Conservation (phyloP, 92 coral and sea anemone genomes). For the Actinernus sp. region DNA sequence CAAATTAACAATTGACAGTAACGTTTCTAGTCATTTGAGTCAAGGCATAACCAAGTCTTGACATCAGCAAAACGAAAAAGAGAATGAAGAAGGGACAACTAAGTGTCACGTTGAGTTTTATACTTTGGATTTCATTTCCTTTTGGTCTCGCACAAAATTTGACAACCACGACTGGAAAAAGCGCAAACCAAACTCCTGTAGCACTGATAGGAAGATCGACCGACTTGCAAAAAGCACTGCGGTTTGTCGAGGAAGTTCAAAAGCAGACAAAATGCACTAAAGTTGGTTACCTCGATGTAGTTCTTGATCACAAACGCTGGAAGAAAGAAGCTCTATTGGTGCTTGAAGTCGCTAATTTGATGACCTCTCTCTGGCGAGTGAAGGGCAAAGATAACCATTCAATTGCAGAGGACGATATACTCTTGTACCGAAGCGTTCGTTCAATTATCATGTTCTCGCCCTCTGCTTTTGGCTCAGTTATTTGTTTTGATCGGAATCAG, state of each 20-base stretch:
- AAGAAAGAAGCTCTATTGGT: constrained; percentile 63
- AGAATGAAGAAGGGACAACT: too few species aligned
- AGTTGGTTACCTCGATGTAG: constrained; percentile 29
- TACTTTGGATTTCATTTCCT: too few species aligned
- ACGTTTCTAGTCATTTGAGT: too few species aligned
- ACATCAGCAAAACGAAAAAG: too few species aligned
- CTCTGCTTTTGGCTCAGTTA: constrained; percentile 77
- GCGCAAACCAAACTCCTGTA: too few species aligned
- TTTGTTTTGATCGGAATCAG: constrained; percentile 74
- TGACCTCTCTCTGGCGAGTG: constrained; percentile 79
- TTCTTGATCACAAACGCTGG: constrained; percentile 61
- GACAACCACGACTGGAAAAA: too few species aligned
- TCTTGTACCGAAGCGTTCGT: constrained; percentile 55
- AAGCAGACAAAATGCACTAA: constrained; percentile 17
- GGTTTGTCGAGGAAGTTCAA: constrained; percentile 16
- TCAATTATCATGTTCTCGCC: constrained; percentile 65
- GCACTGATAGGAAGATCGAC: too few species aligned
- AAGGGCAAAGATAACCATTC: constrained; percentile 26
- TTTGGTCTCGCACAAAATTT: too few species aligned
- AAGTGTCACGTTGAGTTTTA: too few species aligned
- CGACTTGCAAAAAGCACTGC: constrained; percentile 20
- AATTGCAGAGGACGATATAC: constrained; percentile 44
- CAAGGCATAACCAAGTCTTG: too few species aligned
- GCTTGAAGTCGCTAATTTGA: constrained; percentile 70
- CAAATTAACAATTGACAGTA: too few species aligned